A percentile compares a stretch with the other conserved stretches of the same genome.
phyloP scores from a whole-genome alignment of 2,888 invertebrate genomes.

The Penaeus monodon region DNA sequence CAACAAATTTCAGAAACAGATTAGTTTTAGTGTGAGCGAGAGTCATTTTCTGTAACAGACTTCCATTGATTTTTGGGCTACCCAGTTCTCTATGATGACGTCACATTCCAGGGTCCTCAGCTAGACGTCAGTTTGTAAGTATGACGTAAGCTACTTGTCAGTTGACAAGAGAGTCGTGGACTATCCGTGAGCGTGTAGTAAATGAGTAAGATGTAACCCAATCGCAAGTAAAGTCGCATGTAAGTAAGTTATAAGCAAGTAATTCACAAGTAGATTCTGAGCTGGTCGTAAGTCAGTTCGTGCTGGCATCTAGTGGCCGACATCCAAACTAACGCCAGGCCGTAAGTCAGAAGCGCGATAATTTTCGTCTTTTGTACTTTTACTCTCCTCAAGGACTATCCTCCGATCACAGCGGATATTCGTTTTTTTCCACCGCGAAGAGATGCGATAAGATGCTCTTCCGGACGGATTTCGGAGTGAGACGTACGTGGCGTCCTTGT shows the following conservation, averaged over 20 bases:
- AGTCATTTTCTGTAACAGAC: constrained; percentile 58
- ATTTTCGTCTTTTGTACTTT: constrained; percentile 23
- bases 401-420: too few relatives aligned
- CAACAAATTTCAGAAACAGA: constrained; percentile 23
- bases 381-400: background rate
- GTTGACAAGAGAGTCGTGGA: too few relatives aligned
- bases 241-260: too few relatives aligned
- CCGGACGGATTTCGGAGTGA: too few relatives aligned
- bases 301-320: constrained; percentile 62
- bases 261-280: background rate
- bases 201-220: too few relatives aligned
- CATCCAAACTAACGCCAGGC: constrained; percentile 52
- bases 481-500: too few relatives aligned
- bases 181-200: too few relatives aligned
- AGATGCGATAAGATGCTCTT: too few relatives aligned
- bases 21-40: constrained; percentile 39
- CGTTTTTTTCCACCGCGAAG: too few relatives aligned
- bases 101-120: constrained; percentile 42
- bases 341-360: constrained; percentile 45
- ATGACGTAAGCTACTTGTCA: too few relatives aligned
- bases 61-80: constrained; percentile 60
- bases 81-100: constrained; percentile 61
- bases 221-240: too few relatives aligned
- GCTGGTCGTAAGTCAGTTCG: constrained; percentile 59
- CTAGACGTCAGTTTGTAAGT: too few relatives aligned